Base-by-base conservation (phyloP, 1,140 invertebrate species). In the Penaeus chinensis region DNA sequence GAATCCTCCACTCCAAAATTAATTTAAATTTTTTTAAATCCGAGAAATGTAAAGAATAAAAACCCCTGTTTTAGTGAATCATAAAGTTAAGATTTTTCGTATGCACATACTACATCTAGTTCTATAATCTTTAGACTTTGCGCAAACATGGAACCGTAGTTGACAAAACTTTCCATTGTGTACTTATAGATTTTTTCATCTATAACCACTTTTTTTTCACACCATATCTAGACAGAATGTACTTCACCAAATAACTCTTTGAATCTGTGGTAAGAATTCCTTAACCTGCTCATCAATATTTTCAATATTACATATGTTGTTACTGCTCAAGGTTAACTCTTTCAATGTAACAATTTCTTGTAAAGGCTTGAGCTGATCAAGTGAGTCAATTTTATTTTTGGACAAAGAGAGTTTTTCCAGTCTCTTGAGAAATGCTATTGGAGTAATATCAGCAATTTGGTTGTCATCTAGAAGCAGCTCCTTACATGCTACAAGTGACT, bases 381-480 rank as follows among this genome's bases (percentile, higher is more conserved):
- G 10, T 11, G 42, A 42, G 47, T 61, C 20, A 76, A 87, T 77
- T 63, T 87, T 83, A 62, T 87, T 87, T 27, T 78, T 24, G 47
- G 69, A 60, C 61, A 87, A 8, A 24, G 85, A 87, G 7, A 87
- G 71, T 18, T 74, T 65, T 27, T 76, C 27, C 11, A 87, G 63
- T n/a, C 32, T 16, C 42, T 47, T 66, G 47, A 87, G 42, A 22
- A 27, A 20, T 65, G 60, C 32, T 27, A 87, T 32, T 3, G 85
- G 85, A n/a, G 66, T 60, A 24, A 87, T 61, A 60, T 87, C 62
- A 27, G 42, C 37, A 24, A 87, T 87, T 63, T 82, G 27, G 62
- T 87, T 87, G 27, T 74, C 54, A 77, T 87, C 85, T 42, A 87
- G 27, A 66, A 71, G 65, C 42, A 87, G 71, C 37, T 77, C 78